Conservation (phyloP, 2,888 invertebrate species). For the Nomada flava region DNA sequence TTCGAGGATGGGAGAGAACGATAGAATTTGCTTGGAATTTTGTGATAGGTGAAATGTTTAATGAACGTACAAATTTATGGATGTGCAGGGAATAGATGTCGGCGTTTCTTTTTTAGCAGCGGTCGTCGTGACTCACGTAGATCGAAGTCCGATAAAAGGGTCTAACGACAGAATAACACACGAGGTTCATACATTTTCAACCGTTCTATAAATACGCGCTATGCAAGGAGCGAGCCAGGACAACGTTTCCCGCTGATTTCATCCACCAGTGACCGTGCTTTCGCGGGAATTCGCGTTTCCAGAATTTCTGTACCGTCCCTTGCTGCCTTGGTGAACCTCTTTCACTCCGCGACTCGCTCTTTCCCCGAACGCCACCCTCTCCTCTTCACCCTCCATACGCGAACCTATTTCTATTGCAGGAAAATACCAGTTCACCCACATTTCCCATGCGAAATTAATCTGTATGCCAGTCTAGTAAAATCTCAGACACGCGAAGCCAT, state of each 20-base stretch:
- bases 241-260: conserved; percentile 33
- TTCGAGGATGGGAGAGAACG: too few species aligned
- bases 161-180: conserved; percentile 45
- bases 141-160: conserved; percentile 60
- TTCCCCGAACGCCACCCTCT: conserved; percentile 19
- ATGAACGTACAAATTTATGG: conserved; percentile 33
- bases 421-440: too few species aligned
- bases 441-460: not conserved
- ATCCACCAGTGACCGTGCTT: not conserved
- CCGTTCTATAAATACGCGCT: conserved; percentile 66
- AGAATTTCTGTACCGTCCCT: conserved; percentile 37
- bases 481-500: not conserved
- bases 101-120: conserved; percentile 37
- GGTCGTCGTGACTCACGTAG: conserved; percentile 43
- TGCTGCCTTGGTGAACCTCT: not conserved
- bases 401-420: too few species aligned
- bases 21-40: not conserved
- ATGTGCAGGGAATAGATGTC: conserved; percentile 30
- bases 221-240: conserved; percentile 34
- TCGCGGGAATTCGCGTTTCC: conserved; percentile 51
- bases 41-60: not conserved
- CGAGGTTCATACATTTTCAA: conserved; percentile 67
- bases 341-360: not conserved
- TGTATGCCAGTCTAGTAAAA: not conserved
- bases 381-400: too few species aligned